Evolutionary conservation across 1,140 invertebrate genomes (phyloP), one percentile per base, ranked within the genome.

Genomic region (Megalopta genalis): DNA sequence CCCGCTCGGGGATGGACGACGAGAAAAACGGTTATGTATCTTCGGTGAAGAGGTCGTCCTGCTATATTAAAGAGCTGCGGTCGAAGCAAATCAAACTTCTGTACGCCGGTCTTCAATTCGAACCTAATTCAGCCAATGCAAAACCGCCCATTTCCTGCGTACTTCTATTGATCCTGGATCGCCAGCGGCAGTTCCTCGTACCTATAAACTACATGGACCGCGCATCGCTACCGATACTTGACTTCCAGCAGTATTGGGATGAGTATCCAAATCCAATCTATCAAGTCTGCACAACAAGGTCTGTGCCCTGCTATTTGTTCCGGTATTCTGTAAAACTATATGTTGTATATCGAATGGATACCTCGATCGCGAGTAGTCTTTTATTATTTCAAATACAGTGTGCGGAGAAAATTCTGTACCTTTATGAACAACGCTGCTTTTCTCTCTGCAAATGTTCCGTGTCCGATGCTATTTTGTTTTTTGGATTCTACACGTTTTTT

Each of bases 131-230:
- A 52, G 52, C 64, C n/a, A 27, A 54, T 60, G 57, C 39, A 63
- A 60, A 57, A 37, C 46, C 60, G 59, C 69, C 72, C 62, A 49
- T 71, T 77, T 67, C 32, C 23, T 32, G 14, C 52, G 23, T 52
- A 60, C 32, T 64, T 73, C 77, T 78, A 70, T 83, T 73, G 46
- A 62, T 52, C 46, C 18, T 67, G 69, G 57, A 70, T 66, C 25
- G 54, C 66, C 57, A 27, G 42, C 12, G 65, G 65, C 23, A 59
- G 49, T 65, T 66, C 27, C 25, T 18, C 67, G 65, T 63, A 71
- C 63, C 39, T 63, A 71, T 71, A 68, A 76, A 25, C 77, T 42
- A 70, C 46, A 10, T 23, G 23, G 16, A 54, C 7, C 32, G 49
- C 49, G 16, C 21, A 9, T 27, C 62, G n/a, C 14, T 49, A 39